Evolutionary conservation across 2,113 vertebrate genomes (phyloP).

Genomic region (Mormoops blainvillei): DNA sequence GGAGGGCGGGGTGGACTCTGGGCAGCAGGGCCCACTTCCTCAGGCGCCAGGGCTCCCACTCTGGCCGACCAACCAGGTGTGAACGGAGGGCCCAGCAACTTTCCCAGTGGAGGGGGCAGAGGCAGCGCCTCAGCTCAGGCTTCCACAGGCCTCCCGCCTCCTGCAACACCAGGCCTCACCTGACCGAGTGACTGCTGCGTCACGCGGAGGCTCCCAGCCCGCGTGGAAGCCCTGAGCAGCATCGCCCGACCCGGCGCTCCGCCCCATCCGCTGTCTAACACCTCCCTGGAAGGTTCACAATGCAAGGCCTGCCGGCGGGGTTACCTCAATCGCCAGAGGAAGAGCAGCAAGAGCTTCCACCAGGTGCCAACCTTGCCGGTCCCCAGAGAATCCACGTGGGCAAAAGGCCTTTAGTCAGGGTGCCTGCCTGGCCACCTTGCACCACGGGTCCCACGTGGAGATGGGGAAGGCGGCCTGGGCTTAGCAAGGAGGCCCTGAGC

Average conservation of each 20-base stretch:
- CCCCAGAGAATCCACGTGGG: neutral
- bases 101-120: rapidly evolving
- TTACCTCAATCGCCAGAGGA: neutral
- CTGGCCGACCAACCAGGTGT: neutral
- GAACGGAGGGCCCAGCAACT: neutral
- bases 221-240: neutral
- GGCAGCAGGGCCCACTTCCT: neutral
- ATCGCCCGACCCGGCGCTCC: rapidly evolving
- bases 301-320: neutral
- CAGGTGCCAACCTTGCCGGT: neutral
- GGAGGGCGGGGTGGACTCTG: neutral
- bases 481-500: neutral
- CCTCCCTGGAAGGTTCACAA: rapidly evolving
- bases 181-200: rapidly evolving
- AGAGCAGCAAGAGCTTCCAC: neutral
- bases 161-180: neutral
- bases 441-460: rapidly evolving
- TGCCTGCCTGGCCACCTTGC: rapidly evolving
- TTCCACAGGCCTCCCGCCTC: neutral
- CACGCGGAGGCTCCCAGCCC: rapidly evolving
- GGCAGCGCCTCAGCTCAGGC: rapidly evolving
- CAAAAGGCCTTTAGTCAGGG: neutral
- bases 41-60: neutral
- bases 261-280: neutral
- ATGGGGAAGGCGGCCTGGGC: neutral